phyloP scores from a whole-genome alignment of 2,888 invertebrate genomes.

The Troglohyphantes excavatus region DNA sequence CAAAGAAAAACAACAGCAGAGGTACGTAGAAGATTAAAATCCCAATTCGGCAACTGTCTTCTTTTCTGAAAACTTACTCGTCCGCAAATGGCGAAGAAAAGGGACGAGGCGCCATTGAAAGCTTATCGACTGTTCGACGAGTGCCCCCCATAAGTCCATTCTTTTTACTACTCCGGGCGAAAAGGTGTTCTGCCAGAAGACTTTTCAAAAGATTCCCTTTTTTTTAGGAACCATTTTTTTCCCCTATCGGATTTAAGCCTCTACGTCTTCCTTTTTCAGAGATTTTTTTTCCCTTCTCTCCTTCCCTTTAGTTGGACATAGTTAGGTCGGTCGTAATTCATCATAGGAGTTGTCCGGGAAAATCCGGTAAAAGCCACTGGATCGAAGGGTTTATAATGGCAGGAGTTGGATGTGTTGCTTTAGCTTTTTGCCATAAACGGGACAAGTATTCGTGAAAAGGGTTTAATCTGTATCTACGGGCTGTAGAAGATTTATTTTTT shows the following conservation, averaged over 20 bases:
- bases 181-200: conserved; percentile 30
- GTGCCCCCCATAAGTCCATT: neutral
- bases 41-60: conserved; percentile 47
- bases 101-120: conserved; percentile 12
- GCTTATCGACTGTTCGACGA: conserved; percentile 53
- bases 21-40: conserved; percentile 58
- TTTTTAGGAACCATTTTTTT: conserved; percentile 9
- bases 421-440: conserved; percentile 15
- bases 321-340: conserved; percentile 54
- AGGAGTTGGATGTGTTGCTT: neutral
- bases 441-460: conserved; percentile 5
- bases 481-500: too few relatives aligned
- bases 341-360: conserved; percentile 44
- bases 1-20: conserved; percentile 6
- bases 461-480: conserved; percentile 1
- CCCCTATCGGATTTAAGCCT: conserved; percentile 1
- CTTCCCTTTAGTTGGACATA: neutral
- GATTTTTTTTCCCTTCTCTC: neutral
- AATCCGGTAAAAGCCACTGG: conserved; percentile 38
- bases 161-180: conserved; percentile 12
- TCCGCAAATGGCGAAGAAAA: conserved; percentile 26
- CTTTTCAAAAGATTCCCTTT: conserved; percentile 26
- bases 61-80: conserved; percentile 44
- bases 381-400: conserved; percentile 11
- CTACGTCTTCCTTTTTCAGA: conserved; percentile 3